phyloP scores from a whole-genome alignment of 2,888 invertebrate species.

The Antheraea assamensis region DNA sequence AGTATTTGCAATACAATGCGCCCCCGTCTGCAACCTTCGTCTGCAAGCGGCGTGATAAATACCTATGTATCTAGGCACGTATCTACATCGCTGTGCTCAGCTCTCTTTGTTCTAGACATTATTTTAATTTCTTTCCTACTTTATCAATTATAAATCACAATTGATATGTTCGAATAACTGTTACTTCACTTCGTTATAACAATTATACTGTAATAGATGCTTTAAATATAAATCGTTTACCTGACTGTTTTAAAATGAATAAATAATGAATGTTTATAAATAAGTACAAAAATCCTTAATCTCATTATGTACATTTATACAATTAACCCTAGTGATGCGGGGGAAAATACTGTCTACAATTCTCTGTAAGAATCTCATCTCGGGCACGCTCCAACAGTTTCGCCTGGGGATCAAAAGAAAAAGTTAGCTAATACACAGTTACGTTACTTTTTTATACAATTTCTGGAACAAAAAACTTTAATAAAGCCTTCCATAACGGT shows the following conservation, averaged over 20 bases:
- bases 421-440: constrained; percentile 23
- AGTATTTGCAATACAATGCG: constrained; percentile 67
- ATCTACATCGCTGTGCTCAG: constrained; percentile 9
- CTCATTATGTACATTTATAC: constrained; percentile 17
- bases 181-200: no score
- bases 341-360: constrained; percentile 21
- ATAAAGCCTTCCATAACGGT: constrained; percentile 18
- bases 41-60: constrained; percentile 57
- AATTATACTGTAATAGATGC: background rate
- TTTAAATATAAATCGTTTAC: background rate
- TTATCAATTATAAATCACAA: background rate
- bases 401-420: constrained; percentile 22
- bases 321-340: constrained; percentile 19
- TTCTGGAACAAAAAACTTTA: constrained; percentile 20
- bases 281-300: background rate
- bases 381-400: constrained; percentile 20
- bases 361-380: constrained; percentile 20
- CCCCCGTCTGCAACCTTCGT: constrained; percentile 59
- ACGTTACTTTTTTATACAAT: constrained; percentile 20
- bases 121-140: background rate
- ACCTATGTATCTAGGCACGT: constrained; percentile 16
- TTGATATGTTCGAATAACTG: background rate
- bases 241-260: background rate
- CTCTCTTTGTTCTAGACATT: background rate
- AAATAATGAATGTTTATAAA: background rate